phyloP scores from a whole-genome alignment of 2,888 invertebrate species.

The Melanotus villosus region DNA sequence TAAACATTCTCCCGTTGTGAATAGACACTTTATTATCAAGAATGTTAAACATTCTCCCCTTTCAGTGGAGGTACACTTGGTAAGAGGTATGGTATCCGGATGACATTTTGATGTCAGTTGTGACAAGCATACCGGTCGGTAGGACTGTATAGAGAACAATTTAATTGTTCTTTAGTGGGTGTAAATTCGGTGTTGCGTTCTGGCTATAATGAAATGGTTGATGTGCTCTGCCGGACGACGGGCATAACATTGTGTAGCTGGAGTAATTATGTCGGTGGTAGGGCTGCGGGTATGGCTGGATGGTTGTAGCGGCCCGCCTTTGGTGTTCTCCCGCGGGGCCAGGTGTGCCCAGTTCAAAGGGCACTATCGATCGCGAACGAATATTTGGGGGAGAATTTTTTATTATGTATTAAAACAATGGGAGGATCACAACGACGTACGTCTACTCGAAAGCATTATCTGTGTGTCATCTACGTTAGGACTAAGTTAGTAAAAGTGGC shows the following conservation, averaged over 20 bases:
- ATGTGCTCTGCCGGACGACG: constrained; percentile 23
- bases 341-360: constrained; percentile 29
- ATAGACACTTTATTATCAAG: no score
- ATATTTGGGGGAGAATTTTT: constrained; percentile 19
- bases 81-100: neutral
- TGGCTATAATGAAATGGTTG: constrained; percentile 34
- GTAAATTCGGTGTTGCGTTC: constrained; percentile 11
- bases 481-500: constrained; percentile 7
- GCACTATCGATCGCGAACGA: constrained; percentile 30
- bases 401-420: constrained; percentile 23
- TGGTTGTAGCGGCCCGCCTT: constrained; percentile 21
- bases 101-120: neutral
- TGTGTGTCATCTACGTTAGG: neutral
- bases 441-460: neutral
- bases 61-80: no score
- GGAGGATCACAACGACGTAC: neutral
- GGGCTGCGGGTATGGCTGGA: constrained; percentile 30
- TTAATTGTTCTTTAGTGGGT: constrained; percentile 31
- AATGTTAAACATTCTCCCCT: no score
- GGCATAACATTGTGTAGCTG: constrained; percentile 32
- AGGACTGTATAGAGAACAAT: neutral
- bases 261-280: constrained; percentile 34
- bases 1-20: no score
- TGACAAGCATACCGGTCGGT: neutral
- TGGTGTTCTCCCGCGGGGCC: constrained; percentile 27